Conservation (phyloP, 35 echinoderm and acorn worm species). For the Apostichopus japonicus region DNA sequence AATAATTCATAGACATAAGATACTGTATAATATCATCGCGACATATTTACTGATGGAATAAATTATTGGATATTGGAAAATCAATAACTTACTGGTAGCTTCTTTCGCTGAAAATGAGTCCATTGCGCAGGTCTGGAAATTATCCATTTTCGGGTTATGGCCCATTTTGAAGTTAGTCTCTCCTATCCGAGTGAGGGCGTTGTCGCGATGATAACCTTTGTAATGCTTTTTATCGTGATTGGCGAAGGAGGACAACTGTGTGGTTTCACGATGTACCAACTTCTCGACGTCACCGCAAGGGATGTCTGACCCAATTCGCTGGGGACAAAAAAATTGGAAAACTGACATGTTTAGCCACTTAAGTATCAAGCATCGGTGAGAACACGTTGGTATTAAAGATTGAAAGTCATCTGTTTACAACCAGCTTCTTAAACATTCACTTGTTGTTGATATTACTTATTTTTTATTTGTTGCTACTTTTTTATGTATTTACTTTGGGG, state of each 20-base stretch:
- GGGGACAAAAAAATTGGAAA: not conserved
- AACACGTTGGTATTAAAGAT: too few relatives aligned
- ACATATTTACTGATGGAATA: too few relatives aligned
- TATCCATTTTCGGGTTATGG: conserved; percentile 77
- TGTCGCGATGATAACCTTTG: conserved; percentile 66
- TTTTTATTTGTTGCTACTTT: too few relatives aligned
- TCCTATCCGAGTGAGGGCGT: conserved; percentile 70
- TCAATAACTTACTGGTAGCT: conserved; percentile 49
- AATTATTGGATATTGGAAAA: too few relatives aligned
- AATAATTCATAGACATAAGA: too few relatives aligned
- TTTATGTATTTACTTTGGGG: not conserved
- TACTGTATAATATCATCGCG: too few relatives aligned
- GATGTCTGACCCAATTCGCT: conserved; percentile 87
- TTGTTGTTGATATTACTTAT: too few relatives aligned
- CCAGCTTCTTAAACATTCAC: too few relatives aligned
- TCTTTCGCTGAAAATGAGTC: conserved; percentile 61
- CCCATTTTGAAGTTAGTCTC: conserved; percentile 97
- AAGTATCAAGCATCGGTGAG: not conserved
- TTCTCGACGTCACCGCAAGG: conserved; percentile 91
- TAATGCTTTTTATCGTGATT: conserved; percentile 65
- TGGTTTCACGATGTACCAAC: conserved; percentile 80
- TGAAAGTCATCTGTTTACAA: too few relatives aligned
- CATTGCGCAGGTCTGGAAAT: conserved; percentile 82
- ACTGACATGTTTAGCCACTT: too few relatives aligned
- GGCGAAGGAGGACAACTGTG: conserved; percentile 82